Conservation (phyloP, 1,140 invertebrate species). For the Pachypeltis micranthus region DNA sequence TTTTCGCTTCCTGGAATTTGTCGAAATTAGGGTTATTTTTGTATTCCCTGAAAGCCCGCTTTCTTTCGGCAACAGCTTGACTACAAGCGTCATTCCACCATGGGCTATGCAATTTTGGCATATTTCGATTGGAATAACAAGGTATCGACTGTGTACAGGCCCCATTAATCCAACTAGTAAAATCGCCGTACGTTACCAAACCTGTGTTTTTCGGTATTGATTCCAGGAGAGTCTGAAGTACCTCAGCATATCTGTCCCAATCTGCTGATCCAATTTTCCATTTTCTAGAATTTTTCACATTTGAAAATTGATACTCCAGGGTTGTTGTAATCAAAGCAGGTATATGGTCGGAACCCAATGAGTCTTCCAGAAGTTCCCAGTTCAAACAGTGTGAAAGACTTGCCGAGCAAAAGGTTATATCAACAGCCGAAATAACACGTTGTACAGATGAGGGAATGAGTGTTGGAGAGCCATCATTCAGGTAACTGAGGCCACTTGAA, state of each 20-base stretch:
- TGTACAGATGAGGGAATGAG: background rate
- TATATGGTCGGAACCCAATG: background rate
- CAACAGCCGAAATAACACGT: background rate
- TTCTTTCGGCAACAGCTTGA: background rate
- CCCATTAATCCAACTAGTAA: background rate
- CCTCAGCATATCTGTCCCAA: background rate
- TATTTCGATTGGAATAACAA: background rate
- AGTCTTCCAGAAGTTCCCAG: background rate
- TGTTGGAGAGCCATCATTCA: background rate
- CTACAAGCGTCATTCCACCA: background rate
- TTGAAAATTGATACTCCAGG: background rate
- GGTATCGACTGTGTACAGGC: background rate
- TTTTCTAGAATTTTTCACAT: background rate
- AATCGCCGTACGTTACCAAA: background rate
- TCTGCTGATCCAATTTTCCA: background rate
- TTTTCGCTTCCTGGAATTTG: background rate
- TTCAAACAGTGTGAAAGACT: background rate
- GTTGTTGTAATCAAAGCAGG: background rate
- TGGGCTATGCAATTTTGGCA: background rate
- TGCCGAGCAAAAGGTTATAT: background rate
- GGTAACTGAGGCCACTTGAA: background rate
- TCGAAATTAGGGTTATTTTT: background rate
- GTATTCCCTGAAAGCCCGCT: background rate
- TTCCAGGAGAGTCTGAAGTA: background rate
- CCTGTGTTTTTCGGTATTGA: background rate